Percentiles rank a stretch among this genome's conserved stretches.
phyloP scores from a whole-genome alignment of 2,113 vertebrate species.

The Catharus bicknelli region DNA sequence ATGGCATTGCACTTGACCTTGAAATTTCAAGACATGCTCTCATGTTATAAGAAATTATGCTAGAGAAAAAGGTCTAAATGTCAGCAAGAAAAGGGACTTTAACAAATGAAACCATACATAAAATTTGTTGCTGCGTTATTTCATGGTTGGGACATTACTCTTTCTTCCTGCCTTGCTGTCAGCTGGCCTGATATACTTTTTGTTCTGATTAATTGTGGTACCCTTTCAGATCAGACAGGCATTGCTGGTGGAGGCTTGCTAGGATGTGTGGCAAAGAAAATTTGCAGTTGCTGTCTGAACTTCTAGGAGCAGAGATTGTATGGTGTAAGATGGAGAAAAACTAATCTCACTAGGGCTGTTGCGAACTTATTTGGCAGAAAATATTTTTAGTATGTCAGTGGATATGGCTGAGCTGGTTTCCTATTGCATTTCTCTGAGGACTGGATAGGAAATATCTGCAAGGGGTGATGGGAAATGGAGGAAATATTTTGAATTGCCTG shows the following conservation, averaged over 20 bases:
- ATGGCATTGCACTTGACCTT: background rate
- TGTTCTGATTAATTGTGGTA: slow-evolving; percentile 24
- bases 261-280: background rate
- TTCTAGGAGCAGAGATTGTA: background rate
- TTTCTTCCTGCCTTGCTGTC: slow-evolving; percentile 6
- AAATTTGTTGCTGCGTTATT: background rate
- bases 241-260: background rate
- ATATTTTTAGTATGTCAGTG: background rate
- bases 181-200: background rate
- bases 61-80: slow-evolving; percentile 16
- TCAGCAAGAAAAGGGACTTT: background rate
- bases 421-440: background rate
- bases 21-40: background rate
- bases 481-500: background rate
- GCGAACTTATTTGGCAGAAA: background rate
- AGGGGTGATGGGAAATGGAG: background rate
- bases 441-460: background rate
- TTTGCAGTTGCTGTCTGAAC: background rate
- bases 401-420: background rate
- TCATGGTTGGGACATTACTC: background rate
- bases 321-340: background rate
- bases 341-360: background rate
- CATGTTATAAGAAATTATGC: background rate
- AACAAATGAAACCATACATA: background rate
- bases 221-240: background rate